Evolutionary conservation across 2,113 vertebrate genomes (phyloP), one percentile per base, ranked within the genome.

Genomic region (Elaphurus davidianus): DNA sequence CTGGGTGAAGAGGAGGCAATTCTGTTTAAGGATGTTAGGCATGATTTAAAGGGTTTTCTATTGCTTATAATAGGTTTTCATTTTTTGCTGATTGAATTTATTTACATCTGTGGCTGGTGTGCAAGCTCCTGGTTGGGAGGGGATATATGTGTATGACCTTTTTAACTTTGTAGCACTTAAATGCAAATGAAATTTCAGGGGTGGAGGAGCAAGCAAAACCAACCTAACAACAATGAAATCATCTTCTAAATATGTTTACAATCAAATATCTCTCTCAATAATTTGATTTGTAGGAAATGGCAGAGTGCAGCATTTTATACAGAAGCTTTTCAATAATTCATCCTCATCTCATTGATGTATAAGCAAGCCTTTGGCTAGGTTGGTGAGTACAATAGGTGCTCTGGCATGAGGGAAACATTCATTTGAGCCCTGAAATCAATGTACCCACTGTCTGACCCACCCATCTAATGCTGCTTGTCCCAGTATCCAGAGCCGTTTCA

Each of bases 271-370:
- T 97, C 87, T 96, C 88, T 97, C 19, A 82, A 95, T 98, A 98
- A 98, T 98, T 98, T 98, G 97, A 98, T 98, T 98, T 98, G 95
- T 98, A 98, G 97, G 98, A 98, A 98, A 98, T 98, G 97, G 95
- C 90, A 96, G 92, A 98, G 98, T 92, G 85, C 94, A 97, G 98
- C 94, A 91, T 98, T 98, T 97, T 98, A 97, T 98, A 97, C 87
- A 98, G 87, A 97, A 98, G 88, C 96, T 96, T 97, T 98, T 98
- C 90, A 98, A 98, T 98, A 98, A 98, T 98, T 98, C 97, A 97
- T 97, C 43, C 74, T 92, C 97, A 91, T 97, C 97, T 97, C 97
- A 97, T 94, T 97, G 97, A 98, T 97, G 95, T 97, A 62, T 91
- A 97, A 95, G 67, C 91, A 97, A 95, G 88, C 62, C 91, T 97